Evolutionary conservation across 2,888 invertebrate genomes (phyloP).

Genomic region (Mythimna loreyi): DNA sequence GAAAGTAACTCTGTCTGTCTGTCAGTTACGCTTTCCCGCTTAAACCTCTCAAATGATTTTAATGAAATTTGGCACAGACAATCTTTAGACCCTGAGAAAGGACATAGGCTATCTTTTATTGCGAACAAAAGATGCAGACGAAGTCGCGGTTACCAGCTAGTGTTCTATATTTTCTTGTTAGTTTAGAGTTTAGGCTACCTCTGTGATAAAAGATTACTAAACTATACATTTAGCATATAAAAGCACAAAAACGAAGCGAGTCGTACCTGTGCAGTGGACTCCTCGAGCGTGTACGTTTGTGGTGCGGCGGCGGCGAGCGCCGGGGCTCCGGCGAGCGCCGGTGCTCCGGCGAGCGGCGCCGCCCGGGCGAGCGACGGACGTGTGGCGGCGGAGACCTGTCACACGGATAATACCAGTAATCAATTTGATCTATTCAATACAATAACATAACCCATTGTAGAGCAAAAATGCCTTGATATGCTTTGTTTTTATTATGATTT

Average conservation of each 20-base stretch:
- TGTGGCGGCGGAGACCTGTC: conserved; percentile 31
- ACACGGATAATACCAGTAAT: background rate
- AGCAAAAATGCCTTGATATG: background rate
- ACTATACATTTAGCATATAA: background rate
- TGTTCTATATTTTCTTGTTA: background rate
- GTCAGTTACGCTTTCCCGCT: too few relatives aligned
- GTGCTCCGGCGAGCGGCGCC: conserved; percentile 40
- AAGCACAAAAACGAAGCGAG: background rate
- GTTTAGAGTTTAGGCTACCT: too few relatives aligned
- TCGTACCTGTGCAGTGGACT: conserved; percentile 75
- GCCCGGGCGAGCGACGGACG: conserved; percentile 37
- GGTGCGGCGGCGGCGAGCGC: conserved; percentile 25
- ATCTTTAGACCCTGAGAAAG: too few relatives aligned
- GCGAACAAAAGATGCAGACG: too few relatives aligned
- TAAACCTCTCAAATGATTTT: too few relatives aligned
- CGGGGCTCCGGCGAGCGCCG: conserved; percentile 33
- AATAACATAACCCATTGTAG: background rate
- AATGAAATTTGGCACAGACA: too few relatives aligned
- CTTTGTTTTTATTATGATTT: too few relatives aligned
- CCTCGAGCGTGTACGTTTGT: conserved; percentile 67
- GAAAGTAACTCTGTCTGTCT: too few relatives aligned
- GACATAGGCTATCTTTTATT: too few relatives aligned
- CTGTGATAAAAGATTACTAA: too few relatives aligned
- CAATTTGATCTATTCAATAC: too few relatives aligned
- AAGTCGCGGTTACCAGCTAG: too few relatives aligned